Base-by-base conservation (phyloP, 2,113 vertebrate genomes). In the Phalacrocorax carbo region DNA sequence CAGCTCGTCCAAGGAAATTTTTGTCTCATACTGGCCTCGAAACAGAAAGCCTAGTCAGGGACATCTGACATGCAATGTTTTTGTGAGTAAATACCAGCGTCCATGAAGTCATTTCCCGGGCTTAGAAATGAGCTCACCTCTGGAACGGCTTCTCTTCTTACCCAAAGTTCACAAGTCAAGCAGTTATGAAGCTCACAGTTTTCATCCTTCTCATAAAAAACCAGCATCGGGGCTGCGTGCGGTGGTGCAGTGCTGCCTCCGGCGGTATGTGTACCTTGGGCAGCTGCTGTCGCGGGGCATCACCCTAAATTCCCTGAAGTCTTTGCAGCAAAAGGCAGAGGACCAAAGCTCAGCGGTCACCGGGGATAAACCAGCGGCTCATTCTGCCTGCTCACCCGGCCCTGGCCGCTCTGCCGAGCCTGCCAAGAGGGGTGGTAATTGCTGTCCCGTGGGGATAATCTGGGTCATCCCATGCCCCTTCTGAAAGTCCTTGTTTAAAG, bases 21-120 rank as follows among this genome's bases (percentile, higher is more conserved):
- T 97, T 98, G 96, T 96, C 97, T 98, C 97, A 98, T 98, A 88
- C 79, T 98, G 97, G 97, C 96, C 90, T 61, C 11, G 62, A 92
- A 96, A 96, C 97, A 97, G 98, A 96, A 96, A 94, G 98, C 98
- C 98, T 98, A 97, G 97, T 98, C 97, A 97, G 94, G 94, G 97
- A 91, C 93, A 91, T 94, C 94, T 97, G 96, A 98, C 95, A 60
- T 96, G 96, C 96, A 52, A 88, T 96, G 97, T 97, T 97, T 97
- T 95, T 96, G 96, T 93, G 94, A 98, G 96, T 98, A 98, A 98
- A 98, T 98, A 98, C 93, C 94, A 96, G 82, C 72, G 6, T 44
- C 80, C 96, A 95, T 98, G 97, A 98, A 97, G 96, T 98, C 97
- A 98, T 98, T 98, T 98, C 96, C 98, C 94, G 65, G 83, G 86